Evolutionary conservation across 2,888 invertebrate species (phyloP), one percentile per base, ranked within the genome.

Genomic region (Lepidochrysops patricia): DNA sequence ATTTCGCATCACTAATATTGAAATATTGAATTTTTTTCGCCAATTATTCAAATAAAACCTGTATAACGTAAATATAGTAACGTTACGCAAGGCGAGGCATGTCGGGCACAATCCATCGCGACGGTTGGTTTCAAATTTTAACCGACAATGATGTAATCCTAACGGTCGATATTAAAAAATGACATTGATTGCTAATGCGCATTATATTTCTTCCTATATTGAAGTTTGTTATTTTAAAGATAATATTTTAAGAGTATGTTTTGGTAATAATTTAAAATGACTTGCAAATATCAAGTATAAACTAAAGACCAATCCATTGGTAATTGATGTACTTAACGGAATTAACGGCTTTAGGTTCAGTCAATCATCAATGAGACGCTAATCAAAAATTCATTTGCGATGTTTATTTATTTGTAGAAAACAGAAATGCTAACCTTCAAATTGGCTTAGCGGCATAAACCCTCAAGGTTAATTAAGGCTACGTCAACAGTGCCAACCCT

Each of bases 1-100:
- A n/a, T n/a, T n/a, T n/a, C n/a, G n/a, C n/a, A 34, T 34, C 13
- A 35, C n/a, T 35, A 35, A 35, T n/a, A 35, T 13, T 35, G 4
- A 13, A 35, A 35, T n/a, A 35, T n/a, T 35, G n/a, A n/a, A n/a
- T n/a, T 35, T 23, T 25, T 26, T 26, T 49, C 25, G 23, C 26
- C 29, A 52, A 1, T 9, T 58, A 58, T 54, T 29, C 25, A 32
- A 54, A 43, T 58, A 52, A 61, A 54, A 58, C 52, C 13, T n/a
- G 27, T 27, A 15, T 32, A 52, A 37, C 25, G 68, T 66, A 67
- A 70, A 64, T 65, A 66, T 57, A 56, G 61, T 58, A 72, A 72
- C 69, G 79, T 80, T 77, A 82, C 78, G 83, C 79, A 76, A 79
- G 78, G 79, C 66, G 69, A 66, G 72, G 64, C 75, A 83, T 75